phyloP scores from a whole-genome alignment of 1,140 invertebrate genomes.

The Saxidomus purpurata region DNA sequence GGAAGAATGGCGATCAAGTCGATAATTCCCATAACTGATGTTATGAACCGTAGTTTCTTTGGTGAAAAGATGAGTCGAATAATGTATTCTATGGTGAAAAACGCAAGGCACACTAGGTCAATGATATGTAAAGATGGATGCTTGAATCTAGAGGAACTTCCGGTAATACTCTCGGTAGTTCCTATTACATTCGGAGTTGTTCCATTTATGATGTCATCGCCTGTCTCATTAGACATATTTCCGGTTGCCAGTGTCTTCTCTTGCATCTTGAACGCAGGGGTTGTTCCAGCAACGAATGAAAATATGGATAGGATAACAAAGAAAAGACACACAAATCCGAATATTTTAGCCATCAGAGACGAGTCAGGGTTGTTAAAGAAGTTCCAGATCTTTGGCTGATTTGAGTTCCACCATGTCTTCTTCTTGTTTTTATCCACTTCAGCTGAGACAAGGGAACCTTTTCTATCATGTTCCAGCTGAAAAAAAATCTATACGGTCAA shows the following conservation, averaged over 20 bases:
- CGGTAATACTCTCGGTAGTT: not conserved
- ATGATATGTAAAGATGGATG: conserved; percentile 68
- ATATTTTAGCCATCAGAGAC: conserved; percentile 64
- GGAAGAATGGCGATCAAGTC: conserved; percentile 86
- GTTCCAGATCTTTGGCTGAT: conserved; percentile 54
- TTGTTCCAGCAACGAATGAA: conserved; percentile 73
- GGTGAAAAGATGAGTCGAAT: conserved; percentile 84
- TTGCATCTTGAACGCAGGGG: conserved; percentile 32
- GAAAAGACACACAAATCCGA: conserved; percentile 66
- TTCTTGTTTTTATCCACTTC: not conserved
- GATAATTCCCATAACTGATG: conserved; percentile 87
- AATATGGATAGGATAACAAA: conserved; percentile 75
- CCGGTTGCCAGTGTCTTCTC: not conserved
- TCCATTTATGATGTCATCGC: not conserved
- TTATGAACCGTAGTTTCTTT: conserved; percentile 82
- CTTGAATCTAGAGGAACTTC: not conserved
- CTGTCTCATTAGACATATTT: not conserved
- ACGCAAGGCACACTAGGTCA: conserved; percentile 84
- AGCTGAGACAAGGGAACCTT: conserved; percentile 13
- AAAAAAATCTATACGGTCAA: not conserved
- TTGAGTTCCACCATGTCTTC: conserved; percentile 56
- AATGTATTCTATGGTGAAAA: conserved; percentile 86
- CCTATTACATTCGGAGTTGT: not conserved
- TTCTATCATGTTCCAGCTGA: conserved; percentile 70
- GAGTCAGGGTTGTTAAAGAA: conserved; percentile 57